phyloP scores from a whole-genome alignment of 2,113 vertebrate genomes.

The Laterallus jamaicensis region DNA sequence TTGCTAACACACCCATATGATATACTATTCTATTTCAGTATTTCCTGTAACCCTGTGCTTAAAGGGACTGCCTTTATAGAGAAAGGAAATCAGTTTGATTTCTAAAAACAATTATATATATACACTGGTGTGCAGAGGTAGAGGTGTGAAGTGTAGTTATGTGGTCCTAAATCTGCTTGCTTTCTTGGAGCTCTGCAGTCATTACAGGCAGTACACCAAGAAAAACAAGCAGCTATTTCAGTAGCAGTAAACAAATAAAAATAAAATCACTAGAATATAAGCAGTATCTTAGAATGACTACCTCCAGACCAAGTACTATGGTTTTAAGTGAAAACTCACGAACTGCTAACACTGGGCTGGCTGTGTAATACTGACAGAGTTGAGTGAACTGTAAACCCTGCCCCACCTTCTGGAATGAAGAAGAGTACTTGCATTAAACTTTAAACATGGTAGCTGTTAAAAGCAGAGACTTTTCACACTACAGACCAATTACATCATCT shows the following conservation, averaged over 20 bases:
- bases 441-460: neutral
- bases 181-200: neutral
- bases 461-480: neutral
- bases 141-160: neutral
- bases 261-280: neutral
- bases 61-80: neutral
- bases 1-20: neutral
- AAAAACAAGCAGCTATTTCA: neutral
- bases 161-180: neutral
- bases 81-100: neutral
- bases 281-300: neutral
- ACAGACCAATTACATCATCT: neutral
- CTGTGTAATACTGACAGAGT: fast-evolving
- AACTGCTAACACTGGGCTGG: neutral
- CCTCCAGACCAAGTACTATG: neutral
- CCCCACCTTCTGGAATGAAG: neutral
- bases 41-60: neutral
- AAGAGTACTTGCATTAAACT: neutral
- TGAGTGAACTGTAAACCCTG: neutral
- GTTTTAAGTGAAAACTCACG: neutral
- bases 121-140: neutral
- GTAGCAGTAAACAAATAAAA: neutral
- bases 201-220: neutral
- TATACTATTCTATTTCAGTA: neutral
- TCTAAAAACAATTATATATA: neutral